Evolutionary conservation across 2,888 invertebrate species (phyloP).

Genomic region (Mimumesa dahlbomi): DNA sequence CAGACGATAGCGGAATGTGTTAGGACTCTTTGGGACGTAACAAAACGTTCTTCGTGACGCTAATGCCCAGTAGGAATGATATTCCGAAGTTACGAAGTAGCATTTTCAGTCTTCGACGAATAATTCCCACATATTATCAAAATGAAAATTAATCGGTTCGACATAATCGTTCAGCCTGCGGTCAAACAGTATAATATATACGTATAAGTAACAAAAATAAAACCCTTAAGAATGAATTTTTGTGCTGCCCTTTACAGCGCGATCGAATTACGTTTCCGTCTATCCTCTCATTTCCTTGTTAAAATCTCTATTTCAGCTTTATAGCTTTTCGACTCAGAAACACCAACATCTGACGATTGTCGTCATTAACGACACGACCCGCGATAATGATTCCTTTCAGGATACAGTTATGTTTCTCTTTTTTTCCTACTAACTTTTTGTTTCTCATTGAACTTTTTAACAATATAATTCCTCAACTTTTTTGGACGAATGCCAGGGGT

Average conservation of each 20-base stretch:
- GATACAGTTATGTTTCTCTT: slow-evolving; percentile 48
- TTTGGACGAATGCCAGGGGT: slow-evolving; percentile 61
- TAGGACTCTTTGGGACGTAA: slow-evolving; percentile 32
- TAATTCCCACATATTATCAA: slow-evolving; percentile 41
- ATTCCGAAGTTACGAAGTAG: slow-evolving; percentile 44
- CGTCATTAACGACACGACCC: slow-evolving; percentile 24
- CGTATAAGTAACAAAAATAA: slow-evolving; percentile 51
- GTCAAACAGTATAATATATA: slow-evolving; percentile 15
- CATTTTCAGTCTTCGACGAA: slow-evolving; percentile 72
- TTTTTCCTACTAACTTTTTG: slow-evolving; percentile 45
- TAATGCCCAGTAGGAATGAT: slow-evolving; percentile 47
- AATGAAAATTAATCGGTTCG: too few relatives aligned
- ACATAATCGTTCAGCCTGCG: slow-evolving; percentile 25
- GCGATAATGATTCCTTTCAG: slow-evolving; percentile 52
- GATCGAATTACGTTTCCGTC: slow-evolving; percentile 29
- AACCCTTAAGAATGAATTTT: slow-evolving; percentile 48
- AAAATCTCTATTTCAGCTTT: slow-evolving; percentile 50
- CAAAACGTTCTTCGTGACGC: slow-evolving; percentile 17
- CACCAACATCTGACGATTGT: slow-evolving; percentile 42
- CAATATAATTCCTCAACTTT: slow-evolving; percentile 63
- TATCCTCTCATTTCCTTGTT: slow-evolving; percentile 25
- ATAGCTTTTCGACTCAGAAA: slow-evolving; percentile 46
- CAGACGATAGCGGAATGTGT: slow-evolving; percentile 45
- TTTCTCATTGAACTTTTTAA: slow-evolving; percentile 65
- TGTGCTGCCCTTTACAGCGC: slow-evolving; percentile 36